Percentiles rank a stretch among this genome's conserved stretches.
Conservation (phyloP, 1,140 invertebrate species). For the Panagrolaimus sp. region DNA sequence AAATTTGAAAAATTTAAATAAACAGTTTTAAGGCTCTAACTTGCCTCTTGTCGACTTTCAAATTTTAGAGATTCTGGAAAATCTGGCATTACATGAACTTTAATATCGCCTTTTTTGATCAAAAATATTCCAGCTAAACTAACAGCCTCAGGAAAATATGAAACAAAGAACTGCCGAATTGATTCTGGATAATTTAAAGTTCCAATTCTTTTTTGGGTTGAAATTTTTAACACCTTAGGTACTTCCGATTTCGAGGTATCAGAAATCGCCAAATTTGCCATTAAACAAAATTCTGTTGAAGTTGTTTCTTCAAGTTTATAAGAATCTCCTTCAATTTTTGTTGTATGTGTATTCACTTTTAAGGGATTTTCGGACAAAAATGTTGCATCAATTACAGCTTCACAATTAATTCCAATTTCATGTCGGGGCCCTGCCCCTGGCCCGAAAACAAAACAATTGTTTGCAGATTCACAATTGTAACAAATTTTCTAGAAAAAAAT, state of each 20-base stretch:
- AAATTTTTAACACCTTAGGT: background rate
- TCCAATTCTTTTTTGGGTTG: background rate
- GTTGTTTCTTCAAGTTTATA: background rate
- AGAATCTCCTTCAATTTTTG: background rate
- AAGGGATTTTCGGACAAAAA: background rate
- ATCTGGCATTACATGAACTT: slow-evolving; percentile 13
- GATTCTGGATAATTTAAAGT: background rate
- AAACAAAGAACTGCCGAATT: background rate
- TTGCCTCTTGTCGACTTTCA: background rate
- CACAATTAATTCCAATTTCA: slow-evolving; percentile 9
- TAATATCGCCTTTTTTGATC: background rate
- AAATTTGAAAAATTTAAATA: background rate
- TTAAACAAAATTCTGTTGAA: background rate
- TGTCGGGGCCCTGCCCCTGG: slow-evolving; percentile 7
- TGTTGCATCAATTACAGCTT: background rate
- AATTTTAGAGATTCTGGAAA: slow-evolving; percentile 6
- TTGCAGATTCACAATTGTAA: background rate
- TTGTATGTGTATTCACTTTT: background rate
- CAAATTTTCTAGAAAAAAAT: too few species aligned
- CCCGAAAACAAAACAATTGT: background rate
- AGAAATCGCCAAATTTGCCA: background rate
- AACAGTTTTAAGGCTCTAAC: background rate
- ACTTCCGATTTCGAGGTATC: background rate
- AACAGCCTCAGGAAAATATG: background rate
- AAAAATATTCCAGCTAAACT: slow-evolving; percentile 3